Evolutionary conservation across 2,888 invertebrate genomes (phyloP).

Genomic region (Ethmia dodecea): DNA sequence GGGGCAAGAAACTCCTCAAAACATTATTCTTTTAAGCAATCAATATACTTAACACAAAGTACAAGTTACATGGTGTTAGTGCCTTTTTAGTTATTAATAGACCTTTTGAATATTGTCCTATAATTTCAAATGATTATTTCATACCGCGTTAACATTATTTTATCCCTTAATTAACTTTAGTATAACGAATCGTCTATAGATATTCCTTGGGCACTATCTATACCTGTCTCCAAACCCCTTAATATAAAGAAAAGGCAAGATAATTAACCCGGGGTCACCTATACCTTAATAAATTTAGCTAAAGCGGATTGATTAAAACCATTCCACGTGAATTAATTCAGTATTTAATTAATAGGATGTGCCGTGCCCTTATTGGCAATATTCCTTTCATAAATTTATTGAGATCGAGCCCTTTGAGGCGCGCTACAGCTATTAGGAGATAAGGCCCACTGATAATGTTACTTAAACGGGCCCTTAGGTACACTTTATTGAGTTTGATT

Average conservation of each 20-base stretch:
- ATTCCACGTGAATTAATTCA: constrained; percentile 77
- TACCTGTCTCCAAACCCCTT: no score
- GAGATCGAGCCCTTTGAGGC: constrained; percentile 69
- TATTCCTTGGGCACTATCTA: no score
- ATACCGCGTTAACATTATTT: no score
- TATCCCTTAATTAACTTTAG: no score
- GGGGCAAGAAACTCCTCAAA: no score
- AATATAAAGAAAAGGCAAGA: constrained; percentile 22
- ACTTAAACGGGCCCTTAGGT: neutral
- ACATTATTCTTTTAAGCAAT: no score
- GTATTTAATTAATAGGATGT: constrained; percentile 77
- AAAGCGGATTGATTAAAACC: constrained; percentile 74
- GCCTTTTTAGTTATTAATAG: no score
- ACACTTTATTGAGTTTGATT: neutral
- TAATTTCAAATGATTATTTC: no score
- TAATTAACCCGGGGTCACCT: constrained; percentile 34
- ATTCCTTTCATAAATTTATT: constrained; percentile 78
- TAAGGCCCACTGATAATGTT: constrained; percentile 52
- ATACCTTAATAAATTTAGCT: constrained; percentile 72
- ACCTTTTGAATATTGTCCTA: no score
- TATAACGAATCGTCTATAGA: no score
- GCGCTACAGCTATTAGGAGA: constrained; percentile 56
- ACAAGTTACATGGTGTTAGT: no score
- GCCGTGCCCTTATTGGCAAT: constrained; percentile 74
- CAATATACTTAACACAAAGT: no score